phyloP scores from a whole-genome alignment of 2,797 vertebrate genomes.

The Enteromius argenteus region DNA sequence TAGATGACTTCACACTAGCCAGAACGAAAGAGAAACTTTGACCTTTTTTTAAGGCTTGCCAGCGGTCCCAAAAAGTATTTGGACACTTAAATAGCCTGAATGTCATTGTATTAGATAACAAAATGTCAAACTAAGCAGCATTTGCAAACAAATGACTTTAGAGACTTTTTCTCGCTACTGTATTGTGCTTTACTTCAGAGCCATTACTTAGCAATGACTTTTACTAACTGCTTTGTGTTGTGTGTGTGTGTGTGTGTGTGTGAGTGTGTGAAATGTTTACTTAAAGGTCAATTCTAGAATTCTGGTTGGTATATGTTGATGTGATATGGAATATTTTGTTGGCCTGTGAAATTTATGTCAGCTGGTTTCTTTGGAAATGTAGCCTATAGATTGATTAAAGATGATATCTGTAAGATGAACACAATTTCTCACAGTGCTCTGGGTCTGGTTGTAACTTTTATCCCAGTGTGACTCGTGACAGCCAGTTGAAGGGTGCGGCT shows the following conservation, averaged over 20 bases:
- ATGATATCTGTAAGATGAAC: not conserved
- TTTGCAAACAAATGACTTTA: not conserved
- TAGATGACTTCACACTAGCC: conserved; percentile 60
- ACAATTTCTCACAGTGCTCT: conserved; percentile 5
- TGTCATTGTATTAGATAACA: conserved; percentile 7
- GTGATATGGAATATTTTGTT: not conserved
- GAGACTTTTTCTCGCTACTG: not conserved
- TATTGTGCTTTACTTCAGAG: not conserved
- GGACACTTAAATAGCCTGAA: not conserved
- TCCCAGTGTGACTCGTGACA: conserved; percentile 75
- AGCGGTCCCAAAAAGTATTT: not conserved
- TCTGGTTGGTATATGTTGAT: not conserved
- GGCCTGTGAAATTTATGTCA: not conserved
- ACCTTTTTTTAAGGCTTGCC: conserved; percentile 5
- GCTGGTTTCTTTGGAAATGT: not conserved
- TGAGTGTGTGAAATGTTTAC: not conserved
- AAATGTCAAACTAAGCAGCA: not conserved
- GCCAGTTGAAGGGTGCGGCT: conserved; percentile 76
- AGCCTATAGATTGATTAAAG: not conserved
- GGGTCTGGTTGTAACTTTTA: conserved; percentile 39
- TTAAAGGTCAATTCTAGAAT: not conserved
- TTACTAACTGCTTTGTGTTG: not conserved
- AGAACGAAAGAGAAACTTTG: conserved; percentile 34
- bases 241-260: not conserved
- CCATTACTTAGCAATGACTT: not conserved